phyloP scores from a whole-genome alignment of 2,797 vertebrate species.

The Xerus rutilus region DNA sequence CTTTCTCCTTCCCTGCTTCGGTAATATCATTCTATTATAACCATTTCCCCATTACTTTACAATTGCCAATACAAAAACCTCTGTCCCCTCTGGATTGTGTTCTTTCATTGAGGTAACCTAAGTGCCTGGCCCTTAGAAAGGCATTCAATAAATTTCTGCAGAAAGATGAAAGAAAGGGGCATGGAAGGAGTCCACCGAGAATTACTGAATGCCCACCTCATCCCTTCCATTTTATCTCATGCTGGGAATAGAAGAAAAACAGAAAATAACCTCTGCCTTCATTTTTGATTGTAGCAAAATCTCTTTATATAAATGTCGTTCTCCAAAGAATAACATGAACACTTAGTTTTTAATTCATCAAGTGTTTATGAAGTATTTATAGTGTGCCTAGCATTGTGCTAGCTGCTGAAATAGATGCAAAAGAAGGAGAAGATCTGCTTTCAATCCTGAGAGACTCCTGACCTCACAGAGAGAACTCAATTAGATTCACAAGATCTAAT shows the following conservation, averaged over 20 bases:
- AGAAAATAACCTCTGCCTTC: background rate
- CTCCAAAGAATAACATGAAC: background rate
- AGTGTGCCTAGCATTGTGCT: background rate
- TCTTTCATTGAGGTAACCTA: background rate
- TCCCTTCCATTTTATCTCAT: background rate
- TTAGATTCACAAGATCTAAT: background rate
- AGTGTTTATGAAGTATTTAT: background rate
- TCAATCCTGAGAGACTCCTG: rapidly evolving
- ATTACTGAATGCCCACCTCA: background rate
- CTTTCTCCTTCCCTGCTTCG: background rate
- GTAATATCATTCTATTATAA: background rate
- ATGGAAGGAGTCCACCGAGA: background rate
- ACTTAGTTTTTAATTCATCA: background rate
- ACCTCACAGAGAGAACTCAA: background rate
- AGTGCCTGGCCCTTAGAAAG: background rate
- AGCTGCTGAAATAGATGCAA: background rate
- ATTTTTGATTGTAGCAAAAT: background rate
- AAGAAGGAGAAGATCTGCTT: background rate
- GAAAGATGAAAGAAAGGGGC: background rate
- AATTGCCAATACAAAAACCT: background rate
- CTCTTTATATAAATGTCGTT: background rate
- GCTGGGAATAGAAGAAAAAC: background rate
- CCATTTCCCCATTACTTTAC: background rate
- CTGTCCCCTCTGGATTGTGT: background rate
- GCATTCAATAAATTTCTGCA: background rate